phyloP scores from a whole-genome alignment of 2,888 invertebrate genomes.

The Busseola fusca region DNA sequence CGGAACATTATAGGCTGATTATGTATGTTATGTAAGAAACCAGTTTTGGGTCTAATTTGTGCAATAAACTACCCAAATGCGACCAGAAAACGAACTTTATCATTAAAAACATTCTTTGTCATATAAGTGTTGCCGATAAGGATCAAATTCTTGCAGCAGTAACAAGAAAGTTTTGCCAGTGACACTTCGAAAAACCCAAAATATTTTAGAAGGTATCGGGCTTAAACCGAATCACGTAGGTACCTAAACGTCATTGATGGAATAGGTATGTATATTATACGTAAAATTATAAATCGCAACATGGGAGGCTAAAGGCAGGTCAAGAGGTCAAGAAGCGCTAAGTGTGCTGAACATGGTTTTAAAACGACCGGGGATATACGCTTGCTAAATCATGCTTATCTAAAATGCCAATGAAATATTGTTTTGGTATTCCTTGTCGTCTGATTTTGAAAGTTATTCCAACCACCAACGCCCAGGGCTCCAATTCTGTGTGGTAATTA shows the following conservation, averaged over 20 bases:
- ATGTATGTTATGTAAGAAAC: no score
- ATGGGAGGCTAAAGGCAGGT: conserved; percentile 40
- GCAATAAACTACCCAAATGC: not conserved
- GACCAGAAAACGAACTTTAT: not conserved
- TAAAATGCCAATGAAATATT: not conserved
- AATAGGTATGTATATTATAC: conserved; percentile 38
- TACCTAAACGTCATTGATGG: conserved; percentile 42
- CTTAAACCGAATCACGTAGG: conserved; percentile 33
- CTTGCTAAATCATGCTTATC: conserved; percentile 4
- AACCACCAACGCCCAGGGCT: not conserved
- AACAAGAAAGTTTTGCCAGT: conserved; percentile 1
- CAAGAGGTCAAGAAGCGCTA: conserved; percentile 28
- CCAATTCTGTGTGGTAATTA: not conserved
- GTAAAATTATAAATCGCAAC: conserved; percentile 28
- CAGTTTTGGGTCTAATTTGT: not conserved
- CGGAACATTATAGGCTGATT: no score
- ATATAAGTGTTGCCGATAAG: no score
- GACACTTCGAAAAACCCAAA: conserved; percentile 8
- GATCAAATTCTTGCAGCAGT: not conserved
- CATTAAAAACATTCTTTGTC: not conserved
- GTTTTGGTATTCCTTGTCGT: not conserved
- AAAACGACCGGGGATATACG: conserved; percentile 28
- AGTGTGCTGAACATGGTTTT: conserved; percentile 26
- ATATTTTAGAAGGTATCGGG: conserved; percentile 7
- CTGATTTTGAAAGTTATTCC: no score